phyloP scores from a whole-genome alignment of 2,797 vertebrate species.

The Erpetoichthys calabaricus region DNA sequence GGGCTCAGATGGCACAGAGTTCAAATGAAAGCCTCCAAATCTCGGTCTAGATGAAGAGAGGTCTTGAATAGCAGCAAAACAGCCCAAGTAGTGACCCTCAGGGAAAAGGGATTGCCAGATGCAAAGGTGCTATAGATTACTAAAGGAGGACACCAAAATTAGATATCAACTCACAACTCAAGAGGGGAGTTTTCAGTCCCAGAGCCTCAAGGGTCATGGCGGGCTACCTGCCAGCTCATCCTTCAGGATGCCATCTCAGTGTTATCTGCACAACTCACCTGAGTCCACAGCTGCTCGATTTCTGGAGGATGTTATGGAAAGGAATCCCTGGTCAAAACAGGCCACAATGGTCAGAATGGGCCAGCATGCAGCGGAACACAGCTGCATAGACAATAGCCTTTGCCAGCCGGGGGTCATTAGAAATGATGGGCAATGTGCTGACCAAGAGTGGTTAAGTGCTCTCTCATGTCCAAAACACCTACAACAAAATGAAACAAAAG shows the following conservation, averaged over 20 bases:
- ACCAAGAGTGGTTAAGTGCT: constrained; percentile 74
- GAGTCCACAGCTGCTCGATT: constrained; percentile 63
- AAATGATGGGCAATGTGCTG: constrained; percentile 72
- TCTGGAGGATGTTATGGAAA: constrained; percentile 82
- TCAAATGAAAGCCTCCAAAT: too few species aligned
- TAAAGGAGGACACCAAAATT: too few species aligned
- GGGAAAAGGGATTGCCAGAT: too few species aligned
- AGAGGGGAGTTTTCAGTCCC: too few species aligned
- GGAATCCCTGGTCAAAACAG: constrained; percentile 84
- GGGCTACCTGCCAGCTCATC: background rate
- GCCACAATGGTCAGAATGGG: constrained; percentile 75
- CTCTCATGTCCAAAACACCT: constrained; percentile 76
- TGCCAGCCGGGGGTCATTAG: constrained; percentile 83
- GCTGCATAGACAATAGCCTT: constrained; percentile 77
- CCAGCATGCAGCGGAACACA: constrained; percentile 74
- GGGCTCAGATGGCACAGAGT: too few species aligned
- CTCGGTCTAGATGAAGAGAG: too few species aligned
- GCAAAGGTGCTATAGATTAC: too few species aligned
- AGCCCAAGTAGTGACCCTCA: too few species aligned
- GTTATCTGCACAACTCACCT: constrained; percentile 45
- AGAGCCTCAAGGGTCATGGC: too few species aligned
- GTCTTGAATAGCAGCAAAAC: too few species aligned
- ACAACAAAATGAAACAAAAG: constrained; percentile 1
- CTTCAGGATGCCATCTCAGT: background rate
- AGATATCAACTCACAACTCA: too few species aligned